A percentile compares a stretch with the other conserved stretches of the same genome.
Conservation (phyloP, 2,113 vertebrate genomes). For the Labrus mixtus region DNA sequence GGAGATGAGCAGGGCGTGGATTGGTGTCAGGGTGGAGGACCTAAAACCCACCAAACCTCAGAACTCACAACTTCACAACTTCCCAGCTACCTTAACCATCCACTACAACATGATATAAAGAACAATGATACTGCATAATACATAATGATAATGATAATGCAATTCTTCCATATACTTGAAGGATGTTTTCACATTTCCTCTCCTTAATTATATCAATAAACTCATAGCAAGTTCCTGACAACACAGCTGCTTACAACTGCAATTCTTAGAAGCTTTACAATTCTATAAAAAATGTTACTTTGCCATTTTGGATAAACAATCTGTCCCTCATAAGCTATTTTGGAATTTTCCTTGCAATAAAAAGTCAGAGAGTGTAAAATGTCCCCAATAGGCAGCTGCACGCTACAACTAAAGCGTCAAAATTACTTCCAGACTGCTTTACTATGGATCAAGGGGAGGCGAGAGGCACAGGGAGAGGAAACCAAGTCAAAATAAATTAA, state of each 20-base stretch:
- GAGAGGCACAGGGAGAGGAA: conserved; percentile 62
- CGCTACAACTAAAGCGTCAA: conserved; percentile 75
- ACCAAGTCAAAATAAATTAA: conserved; percentile 80
- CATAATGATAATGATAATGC: no score
- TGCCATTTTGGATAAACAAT: conserved; percentile 54
- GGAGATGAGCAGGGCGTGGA: conserved; percentile 46
- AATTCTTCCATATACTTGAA: background rate
- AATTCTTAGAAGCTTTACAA: conserved; percentile 64
- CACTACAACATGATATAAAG: conserved; percentile 16
- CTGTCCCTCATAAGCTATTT: conserved; percentile 44
- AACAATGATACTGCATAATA: background rate
- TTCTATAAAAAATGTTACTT: conserved; percentile 43
- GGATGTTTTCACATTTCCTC: conserved; percentile 18
- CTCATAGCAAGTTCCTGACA: conserved; percentile 52
- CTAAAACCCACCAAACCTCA: conserved; percentile 45
- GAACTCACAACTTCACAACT: conserved; percentile 41
- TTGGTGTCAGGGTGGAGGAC: conserved; percentile 68
- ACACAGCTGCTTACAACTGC: conserved; percentile 51
- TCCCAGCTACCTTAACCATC: conserved; percentile 39
- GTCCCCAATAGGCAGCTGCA: conserved; percentile 77
- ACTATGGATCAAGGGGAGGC: conserved; percentile 74
- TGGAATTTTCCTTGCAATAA: conserved; percentile 69
- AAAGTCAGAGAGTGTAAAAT: conserved; percentile 77
- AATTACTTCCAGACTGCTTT: conserved; percentile 81
- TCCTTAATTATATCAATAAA: conserved; percentile 57